Base-by-base conservation (phyloP, 2,797 vertebrate genomes). In the Rhinatrema bivittatum region DNA sequence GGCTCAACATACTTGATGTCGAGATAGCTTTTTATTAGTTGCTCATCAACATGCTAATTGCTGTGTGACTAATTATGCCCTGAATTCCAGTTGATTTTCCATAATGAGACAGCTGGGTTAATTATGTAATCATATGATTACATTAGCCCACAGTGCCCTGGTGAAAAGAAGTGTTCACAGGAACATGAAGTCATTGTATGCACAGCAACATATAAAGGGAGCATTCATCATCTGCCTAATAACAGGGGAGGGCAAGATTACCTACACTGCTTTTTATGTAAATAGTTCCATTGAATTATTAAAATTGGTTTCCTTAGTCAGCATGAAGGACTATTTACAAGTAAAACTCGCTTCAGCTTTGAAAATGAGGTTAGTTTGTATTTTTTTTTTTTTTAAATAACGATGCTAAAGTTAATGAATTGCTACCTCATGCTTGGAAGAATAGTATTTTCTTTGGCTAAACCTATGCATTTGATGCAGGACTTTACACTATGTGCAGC, bases 61-160 rank as follows among this genome's bases (percentile, higher is more conserved):
- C 82, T 60, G 77, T 80, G 85, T 86, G 84, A 89, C 86, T 90
- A 90, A 90, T 87, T 87, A 89, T 81, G 86, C 82, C 84, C 82
- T 84, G 81, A 85, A 87, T 88, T 90, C 84, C 78, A 90, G 83
- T 88, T 87, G 81, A 87, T 87, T 87, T 84, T 87, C 82, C 82
- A 72, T 88, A 89, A 90, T 88, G 85, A 89, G 87, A 89, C 87
- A 89, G 86, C 86, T 87, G 87, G 85, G 85, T 87, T 89, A 88
- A 90, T 91, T 90, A 89, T 87, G 84, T 88, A 90, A 89, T 89
- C 79, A 77, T 81, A 85, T 86, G 83, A 89, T 90, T 88, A 79
- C 81, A 88, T 83, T 85, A 82, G 80, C 83, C 85, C 61, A 74
- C 68, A 81, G 79, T 86, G 72, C 81, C 81, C 73, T 64, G 74